Evolutionary conservation across 2,113 vertebrate species (phyloP).

Genomic region (Microtus richardsoni): DNA sequence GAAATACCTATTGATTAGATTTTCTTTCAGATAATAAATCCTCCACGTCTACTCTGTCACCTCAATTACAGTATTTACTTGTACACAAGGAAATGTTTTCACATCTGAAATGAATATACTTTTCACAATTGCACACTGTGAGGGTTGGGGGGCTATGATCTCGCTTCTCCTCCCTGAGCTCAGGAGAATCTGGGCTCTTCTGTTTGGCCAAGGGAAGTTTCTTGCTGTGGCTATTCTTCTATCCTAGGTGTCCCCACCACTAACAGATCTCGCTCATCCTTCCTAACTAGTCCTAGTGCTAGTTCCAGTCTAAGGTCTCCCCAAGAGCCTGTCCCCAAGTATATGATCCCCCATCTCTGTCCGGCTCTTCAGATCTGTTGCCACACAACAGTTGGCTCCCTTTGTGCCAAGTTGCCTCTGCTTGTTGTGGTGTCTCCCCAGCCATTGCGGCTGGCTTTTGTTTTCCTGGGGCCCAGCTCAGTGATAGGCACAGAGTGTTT

Average conservation of each 20-base stretch:
- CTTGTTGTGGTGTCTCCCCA: not conserved
- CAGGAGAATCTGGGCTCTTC: not conserved
- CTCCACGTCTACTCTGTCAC: conserved; percentile 80
- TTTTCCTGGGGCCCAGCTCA: not conserved
- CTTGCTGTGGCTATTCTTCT: not conserved
- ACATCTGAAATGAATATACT: conserved; percentile 79
- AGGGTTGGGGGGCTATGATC: not conserved
- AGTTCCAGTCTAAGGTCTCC: accelerated
- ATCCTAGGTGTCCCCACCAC: not conserved
- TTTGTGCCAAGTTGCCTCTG: not conserved
- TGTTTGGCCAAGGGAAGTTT: not conserved
- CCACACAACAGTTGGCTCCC: no score
- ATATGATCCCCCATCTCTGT: not conserved
- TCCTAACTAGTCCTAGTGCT: not conserved
- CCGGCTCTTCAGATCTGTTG: not conserved
- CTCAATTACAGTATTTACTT: conserved; percentile 82
- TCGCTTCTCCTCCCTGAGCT: not conserved
- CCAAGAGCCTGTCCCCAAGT: not conserved
- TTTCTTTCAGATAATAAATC: conserved; percentile 83
- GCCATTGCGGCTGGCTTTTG: not conserved
- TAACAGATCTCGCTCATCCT: not conserved
- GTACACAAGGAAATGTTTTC: conserved; percentile 79
- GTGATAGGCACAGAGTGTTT: not conserved
- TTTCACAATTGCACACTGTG: conserved; percentile 61
- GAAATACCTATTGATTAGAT: conserved; percentile 84